Base-by-base conservation (phyloP, 2,888 invertebrate species). In the Ctenicera cuprea region DNA sequence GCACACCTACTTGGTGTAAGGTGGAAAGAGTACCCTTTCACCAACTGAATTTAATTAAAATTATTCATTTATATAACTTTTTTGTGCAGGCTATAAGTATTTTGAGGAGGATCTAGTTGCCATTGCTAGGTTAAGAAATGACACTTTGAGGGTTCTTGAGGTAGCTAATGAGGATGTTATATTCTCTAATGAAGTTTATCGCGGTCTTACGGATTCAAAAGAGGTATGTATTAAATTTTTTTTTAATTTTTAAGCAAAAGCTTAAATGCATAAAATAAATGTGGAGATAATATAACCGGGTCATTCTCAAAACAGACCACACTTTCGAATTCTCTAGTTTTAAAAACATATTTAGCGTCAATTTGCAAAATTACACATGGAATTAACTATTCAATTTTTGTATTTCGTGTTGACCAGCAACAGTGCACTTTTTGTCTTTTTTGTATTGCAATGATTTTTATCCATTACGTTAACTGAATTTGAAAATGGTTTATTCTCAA, bases 41-140 rank as follows among this genome's bases (percentile, higher is more conserved):
- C 41, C 5, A 12, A 14, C 7, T 45, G 18, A 14, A 43, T 14
- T 43, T 4, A 43, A 43, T 43, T n/a, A 18, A 14, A 43, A 16
- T 45, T 45, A 45, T 18, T 14, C 4, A 18, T 18, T 45, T 43
- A 26, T 26, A 26, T 26, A 26, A 26, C n/a, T 62, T 43, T 41
- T 41, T 45, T 16, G 9, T 59, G 0, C 26, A 79, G 90, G 92
- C 41, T 91, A 92, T 82, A 90, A 90, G 78, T 91, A 92, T 82
- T 88, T 87, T 76, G 90, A 90, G 72, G 89, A 91, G 77, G 91
- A 92, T 85, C 85, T 93, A 65, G 87, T 92, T 33, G 92, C 92
- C 20, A 91, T 93, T 63, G 90, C 91, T 43, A 88, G 92, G 76
- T 87, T 93, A 38, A 87, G 92, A 67, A 90, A 90, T 54, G 82